Evolutionary conservation across 2,888 invertebrate genomes (phyloP).

Genomic region (Helicoverpa assulta): DNA sequence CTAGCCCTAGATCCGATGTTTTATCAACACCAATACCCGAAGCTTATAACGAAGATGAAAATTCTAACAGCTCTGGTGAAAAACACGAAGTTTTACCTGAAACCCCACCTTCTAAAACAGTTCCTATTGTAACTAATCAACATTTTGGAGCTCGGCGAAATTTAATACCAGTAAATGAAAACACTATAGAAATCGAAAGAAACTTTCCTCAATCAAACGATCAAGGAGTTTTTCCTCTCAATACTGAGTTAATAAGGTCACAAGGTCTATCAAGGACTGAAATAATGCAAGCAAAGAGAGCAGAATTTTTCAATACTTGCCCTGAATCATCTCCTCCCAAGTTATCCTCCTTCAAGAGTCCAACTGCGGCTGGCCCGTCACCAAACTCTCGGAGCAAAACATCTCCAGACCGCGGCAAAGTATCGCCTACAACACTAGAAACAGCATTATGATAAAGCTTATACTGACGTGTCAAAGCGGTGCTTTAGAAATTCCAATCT

Average conservation of each 20-base stretch:
- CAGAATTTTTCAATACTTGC: constrained; percentile 89
- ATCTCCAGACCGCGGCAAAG: constrained; percentile 81
- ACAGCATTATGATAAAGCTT: constrained; percentile 90
- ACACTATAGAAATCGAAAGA: constrained; percentile 74
- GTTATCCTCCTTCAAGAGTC: constrained; percentile 82
- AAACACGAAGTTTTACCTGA: constrained; percentile 82
- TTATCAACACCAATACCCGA: constrained; percentile 96
- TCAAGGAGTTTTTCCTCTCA: constrained; percentile 87
- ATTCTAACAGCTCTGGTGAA: constrained; percentile 91
- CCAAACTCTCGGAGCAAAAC: constrained; percentile 70
- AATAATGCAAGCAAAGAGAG: constrained; percentile 91
- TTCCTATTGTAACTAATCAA: constrained; percentile 86
- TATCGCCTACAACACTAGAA: constrained; percentile 90
- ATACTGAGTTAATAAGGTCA: constrained; percentile 78
- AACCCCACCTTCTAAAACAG: constrained; percentile 82
- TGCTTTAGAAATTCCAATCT: constrained; percentile 76
- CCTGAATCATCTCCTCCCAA: constrained; percentile 82
- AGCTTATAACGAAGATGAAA: constrained; percentile 95
- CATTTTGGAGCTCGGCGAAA: constrained; percentile 87
- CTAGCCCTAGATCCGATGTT: constrained; percentile 94
- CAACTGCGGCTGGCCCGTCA: constrained; percentile 69
- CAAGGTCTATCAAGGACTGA: constrained; percentile 85
- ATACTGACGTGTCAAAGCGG: constrained; percentile 69
- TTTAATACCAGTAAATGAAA: constrained; percentile 84
- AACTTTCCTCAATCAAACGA: constrained; percentile 73